Conservation (phyloP, 2,113 vertebrate species). For the Leucopternis melanops region DNA sequence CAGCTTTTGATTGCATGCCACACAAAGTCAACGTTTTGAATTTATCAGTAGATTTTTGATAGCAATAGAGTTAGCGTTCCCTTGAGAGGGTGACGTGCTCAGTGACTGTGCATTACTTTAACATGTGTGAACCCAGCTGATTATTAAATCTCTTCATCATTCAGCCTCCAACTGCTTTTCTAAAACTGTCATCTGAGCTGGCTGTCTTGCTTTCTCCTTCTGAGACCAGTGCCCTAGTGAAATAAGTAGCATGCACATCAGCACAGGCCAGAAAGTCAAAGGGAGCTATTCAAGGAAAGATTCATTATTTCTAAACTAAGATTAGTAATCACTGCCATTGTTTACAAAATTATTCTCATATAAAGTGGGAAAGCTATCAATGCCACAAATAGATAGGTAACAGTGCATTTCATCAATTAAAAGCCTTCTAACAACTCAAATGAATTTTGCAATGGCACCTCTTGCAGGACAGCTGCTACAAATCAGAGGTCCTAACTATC, state of each 20-base stretch:
- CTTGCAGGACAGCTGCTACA: not conserved
- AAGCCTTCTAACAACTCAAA: not conserved
- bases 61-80: not conserved
- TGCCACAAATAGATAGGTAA: not conserved
- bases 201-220: not conserved
- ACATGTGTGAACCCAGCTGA: not conserved
- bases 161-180: not conserved
- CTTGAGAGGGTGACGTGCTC: not conserved
- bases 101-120: not conserved
- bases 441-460: not conserved
- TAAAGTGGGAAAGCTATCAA: not conserved
- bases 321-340: not conserved
- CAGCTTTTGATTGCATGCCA: constrained; percentile 36
- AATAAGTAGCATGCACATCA: not conserved
- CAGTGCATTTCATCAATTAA: not conserved
- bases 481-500: not conserved
- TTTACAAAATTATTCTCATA: not conserved
- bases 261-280: not conserved
- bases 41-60: constrained; percentile 10
- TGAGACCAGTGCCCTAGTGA: not conserved
- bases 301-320: not conserved
- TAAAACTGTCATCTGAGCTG: not conserved
- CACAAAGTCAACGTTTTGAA: constrained; percentile 26
- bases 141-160: constrained; percentile 37
- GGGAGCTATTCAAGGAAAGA: not conserved